A percentile compares a stretch with the other conserved stretches of the same genome.
phyloP scores from a whole-genome alignment of 2,113 vertebrate species.

The Pseudolaguvia tuberculata region DNA sequence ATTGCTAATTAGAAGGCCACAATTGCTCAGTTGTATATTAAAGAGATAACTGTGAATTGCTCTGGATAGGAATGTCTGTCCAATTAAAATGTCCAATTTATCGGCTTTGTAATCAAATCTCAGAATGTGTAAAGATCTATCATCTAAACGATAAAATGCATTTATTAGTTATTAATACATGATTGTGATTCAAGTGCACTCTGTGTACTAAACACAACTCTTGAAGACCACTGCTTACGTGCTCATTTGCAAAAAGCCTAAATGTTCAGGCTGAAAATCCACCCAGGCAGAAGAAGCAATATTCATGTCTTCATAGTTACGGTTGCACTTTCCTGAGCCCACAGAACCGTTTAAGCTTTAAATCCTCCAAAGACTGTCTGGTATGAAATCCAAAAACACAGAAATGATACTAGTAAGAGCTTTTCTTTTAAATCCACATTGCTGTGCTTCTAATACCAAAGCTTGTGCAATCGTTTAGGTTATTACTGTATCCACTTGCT shows the following conservation, averaged over 20 bases:
- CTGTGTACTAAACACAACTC: background rate
- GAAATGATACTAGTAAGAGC: too few species aligned
- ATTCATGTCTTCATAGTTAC: background rate
- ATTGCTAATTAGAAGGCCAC: too few species aligned
- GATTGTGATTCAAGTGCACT: background rate
- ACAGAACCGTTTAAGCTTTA: background rate
- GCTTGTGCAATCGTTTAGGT: background rate
- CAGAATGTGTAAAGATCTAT: background rate
- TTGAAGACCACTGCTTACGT: background rate
- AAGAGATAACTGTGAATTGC: too few species aligned
- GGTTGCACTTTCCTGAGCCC: background rate
- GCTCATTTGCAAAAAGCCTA: background rate
- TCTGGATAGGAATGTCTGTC: too few species aligned
- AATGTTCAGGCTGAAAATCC: background rate
- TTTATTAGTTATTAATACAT: background rate
- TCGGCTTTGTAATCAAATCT: background rate
- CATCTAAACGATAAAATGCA: too few species aligned
- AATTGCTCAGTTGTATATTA: too few species aligned
- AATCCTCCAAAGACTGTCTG: background rate
- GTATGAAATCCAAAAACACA: background rate
- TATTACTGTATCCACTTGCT: constrained; percentile 6
- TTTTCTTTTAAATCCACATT: background rate
- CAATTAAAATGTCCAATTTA: too few species aligned
- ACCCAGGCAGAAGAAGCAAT: background rate
- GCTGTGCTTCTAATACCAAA: background rate